These are phyloP conservation scores for Nyctibius grandis DNA, from an alignment of 2,797 vertebrate species.

Conservation along the genomic window DNA sequence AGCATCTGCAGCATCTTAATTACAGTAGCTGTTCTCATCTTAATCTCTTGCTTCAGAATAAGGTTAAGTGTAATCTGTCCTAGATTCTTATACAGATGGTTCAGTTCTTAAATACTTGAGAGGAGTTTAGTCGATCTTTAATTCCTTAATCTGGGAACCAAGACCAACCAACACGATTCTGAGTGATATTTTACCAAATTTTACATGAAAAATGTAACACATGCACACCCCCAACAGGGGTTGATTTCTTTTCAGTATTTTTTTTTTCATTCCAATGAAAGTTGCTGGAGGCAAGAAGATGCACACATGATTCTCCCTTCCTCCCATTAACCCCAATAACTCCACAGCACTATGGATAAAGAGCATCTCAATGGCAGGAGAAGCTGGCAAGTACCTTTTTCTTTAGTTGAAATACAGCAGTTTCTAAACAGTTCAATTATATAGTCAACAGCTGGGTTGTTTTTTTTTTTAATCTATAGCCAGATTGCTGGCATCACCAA, in stretches of 20 bases:
- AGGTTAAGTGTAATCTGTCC: conserved; percentile 83
- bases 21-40: conserved; percentile 75
- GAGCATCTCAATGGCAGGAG: not conserved
- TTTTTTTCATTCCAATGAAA: not conserved
- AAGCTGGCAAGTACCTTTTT: not conserved
- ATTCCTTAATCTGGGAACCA: conserved; percentile 71
- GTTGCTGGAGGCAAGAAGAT: not conserved
- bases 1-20: conserved; percentile 73
- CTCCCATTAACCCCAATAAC: not conserved
- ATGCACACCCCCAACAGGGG: not conserved
- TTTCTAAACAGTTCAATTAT: not conserved
- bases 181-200: conserved; percentile 27
- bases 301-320: not conserved
- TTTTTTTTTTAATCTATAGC: not conserved
- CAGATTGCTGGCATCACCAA: not conserved
- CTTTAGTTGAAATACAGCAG: not conserved
- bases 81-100: conserved; percentile 87
- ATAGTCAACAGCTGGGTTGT: not conserved
- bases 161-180: conserved; percentile 35
- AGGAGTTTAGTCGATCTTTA: conserved; percentile 80
- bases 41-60: conserved; percentile 80
- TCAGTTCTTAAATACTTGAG: conserved; percentile 83
- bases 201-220: not conserved
- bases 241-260: not conserved
- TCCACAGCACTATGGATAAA: not conserved